These are phyloP conservation scores for Euglossa dilemma DNA, from an alignment of 1,140 invertebrate species.

Conservation along the genomic window DNA sequence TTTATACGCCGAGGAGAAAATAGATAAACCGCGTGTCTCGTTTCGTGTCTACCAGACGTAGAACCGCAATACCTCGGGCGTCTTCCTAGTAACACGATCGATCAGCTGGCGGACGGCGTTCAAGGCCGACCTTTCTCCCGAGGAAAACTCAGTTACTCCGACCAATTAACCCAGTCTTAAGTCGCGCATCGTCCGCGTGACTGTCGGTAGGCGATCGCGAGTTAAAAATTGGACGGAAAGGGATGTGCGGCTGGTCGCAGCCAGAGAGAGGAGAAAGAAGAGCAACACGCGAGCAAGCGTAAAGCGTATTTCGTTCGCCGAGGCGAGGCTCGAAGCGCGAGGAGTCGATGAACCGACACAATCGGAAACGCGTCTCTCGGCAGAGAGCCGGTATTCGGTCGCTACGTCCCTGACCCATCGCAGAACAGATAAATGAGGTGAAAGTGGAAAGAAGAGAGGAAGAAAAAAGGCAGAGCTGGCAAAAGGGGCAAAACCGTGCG, in stretches of 20 bases:
- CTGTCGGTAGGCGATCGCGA: neutral
- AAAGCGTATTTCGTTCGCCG: neutral
- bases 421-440: conserved; percentile 49
- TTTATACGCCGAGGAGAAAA: neutral
- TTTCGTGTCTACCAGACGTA: conserved; percentile 30
- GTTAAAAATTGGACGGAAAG: neutral
- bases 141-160: conserved; percentile 29
- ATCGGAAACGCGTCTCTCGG: conserved; percentile 27
- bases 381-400: neutral
- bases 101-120: neutral
- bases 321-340: neutral
- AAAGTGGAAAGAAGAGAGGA: conserved; percentile 52
- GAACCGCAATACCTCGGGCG: conserved; percentile 12
- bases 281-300: neutral
- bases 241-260: too few species aligned
- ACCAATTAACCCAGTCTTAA: conserved; percentile 42
- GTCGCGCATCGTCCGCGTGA: neutral
- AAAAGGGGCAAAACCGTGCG: conserved; percentile 63
- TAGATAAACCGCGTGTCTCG: conserved; percentile 34
- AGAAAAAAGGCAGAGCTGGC: conserved; percentile 61
- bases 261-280: too few species aligned
- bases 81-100: conserved; percentile 50
- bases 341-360: conserved; percentile 43
- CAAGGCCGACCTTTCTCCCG: neutral
- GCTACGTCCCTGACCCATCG: conserved; percentile 61